Conservation (phyloP, 1,140 invertebrate genomes). For the Trichonephila clavipes region DNA sequence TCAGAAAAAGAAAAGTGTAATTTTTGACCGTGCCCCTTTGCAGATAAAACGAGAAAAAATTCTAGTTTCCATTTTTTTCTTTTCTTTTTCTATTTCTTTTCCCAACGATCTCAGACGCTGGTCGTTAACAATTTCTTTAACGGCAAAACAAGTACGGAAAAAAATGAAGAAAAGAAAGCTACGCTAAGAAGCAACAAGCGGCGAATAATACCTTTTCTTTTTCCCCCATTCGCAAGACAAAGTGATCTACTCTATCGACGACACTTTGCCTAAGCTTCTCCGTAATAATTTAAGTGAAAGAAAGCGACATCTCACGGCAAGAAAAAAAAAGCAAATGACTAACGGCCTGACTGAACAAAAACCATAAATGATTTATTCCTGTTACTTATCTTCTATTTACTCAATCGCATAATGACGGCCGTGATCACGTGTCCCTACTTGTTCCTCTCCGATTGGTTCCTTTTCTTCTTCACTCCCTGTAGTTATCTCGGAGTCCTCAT, state of each 20-base stretch:
- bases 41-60: not conserved
- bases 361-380: slow-evolving; percentile 26
- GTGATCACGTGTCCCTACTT: not conserved
- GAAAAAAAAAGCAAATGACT: not conserved
- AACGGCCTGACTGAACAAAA: not conserved
- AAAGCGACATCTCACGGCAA: not conserved
- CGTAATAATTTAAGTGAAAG: not conserved
- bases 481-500: not conserved
- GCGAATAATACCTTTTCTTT: slow-evolving; percentile 7
- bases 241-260: not conserved
- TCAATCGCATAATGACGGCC: not conserved
- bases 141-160: not conserved
- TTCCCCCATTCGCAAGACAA: not conserved
- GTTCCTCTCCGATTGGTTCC: not conserved
- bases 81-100: not conserved
- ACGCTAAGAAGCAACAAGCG: not conserved
- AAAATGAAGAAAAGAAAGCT: no score
- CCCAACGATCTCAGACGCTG: not conserved
- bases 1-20: not conserved
- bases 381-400: slow-evolving; percentile 36
- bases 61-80: not conserved
- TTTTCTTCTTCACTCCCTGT: not conserved
- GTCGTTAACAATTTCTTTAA: slow-evolving; percentile 41
- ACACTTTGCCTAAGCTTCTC: not conserved
- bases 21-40: not conserved